Base-by-base conservation (phyloP, 2,888 invertebrate genomes). In the Drosophila mulleri region DNA sequence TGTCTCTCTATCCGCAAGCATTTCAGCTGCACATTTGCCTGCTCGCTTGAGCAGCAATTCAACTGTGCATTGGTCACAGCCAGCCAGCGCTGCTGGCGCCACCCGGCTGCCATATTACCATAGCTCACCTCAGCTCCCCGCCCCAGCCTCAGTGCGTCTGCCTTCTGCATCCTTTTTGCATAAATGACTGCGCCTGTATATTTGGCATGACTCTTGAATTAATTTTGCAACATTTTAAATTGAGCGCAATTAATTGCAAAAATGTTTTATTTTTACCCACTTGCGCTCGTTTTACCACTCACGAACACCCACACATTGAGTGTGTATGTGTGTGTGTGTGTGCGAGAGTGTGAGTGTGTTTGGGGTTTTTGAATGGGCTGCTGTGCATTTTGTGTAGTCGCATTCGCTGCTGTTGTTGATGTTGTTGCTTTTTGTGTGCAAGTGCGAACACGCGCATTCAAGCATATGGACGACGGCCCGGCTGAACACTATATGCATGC, bases 201-300 rank as follows among this genome's bases (percentile, higher is more conserved):
- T 90, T 88, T 88, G 89, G 89, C 89, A 88, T 89, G 88, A 88
- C 89, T 87, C 90, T 88, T 90, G 91, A 91, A 91, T 91, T 91
- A 91, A 91, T 91, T 91, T 91, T 91, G 91, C 91, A 91, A 91
- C 91, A 91, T 91, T 91, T 91, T 91, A 91, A 91, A 91, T 91
- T 91, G 91, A 91, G 91, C 91, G 91, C 91, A 91, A 91, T 91
- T 91, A 91, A 91, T 91, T 90, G 87, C 89, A 85, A 89, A 91
- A 85, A 90, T 88, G 89, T 90, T 90, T 89, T 87, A 87, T 87
- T 89, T 87, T 85, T 75, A 67, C 71, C 84, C 86, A 87, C 88
- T 89, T 89, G 86, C 88, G 83, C 81, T 85, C 90, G 80, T 82
- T 85, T 85, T 69, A 42, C 66, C 65, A 70, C 71, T 63, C 70